Base-by-base conservation (phyloP, 2,888 invertebrate genomes). In the Caradrina clavipalpis region DNA sequence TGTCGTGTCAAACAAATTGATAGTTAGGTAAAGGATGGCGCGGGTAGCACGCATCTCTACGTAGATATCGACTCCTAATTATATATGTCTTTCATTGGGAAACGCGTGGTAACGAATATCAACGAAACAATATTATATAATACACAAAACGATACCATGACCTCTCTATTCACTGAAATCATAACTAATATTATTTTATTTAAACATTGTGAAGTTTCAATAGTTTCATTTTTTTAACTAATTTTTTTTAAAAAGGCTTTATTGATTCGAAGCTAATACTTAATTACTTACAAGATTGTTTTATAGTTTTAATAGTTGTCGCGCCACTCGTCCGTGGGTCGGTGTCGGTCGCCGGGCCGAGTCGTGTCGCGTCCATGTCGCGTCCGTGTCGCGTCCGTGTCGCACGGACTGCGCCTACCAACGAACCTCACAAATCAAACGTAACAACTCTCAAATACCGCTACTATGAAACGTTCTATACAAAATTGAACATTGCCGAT, bases 231-330 rank as follows among this genome's bases (percentile, higher is more conserved):
- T 92, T 58, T 91, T 94, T 93, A 93, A 94, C 92, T 93, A 93
- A 91, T 91, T 93, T 92, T 92, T 91, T 94, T 95, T 93, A 92
- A 93, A 95, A 96, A 95, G 95, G 95, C 95, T 95, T 96, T 95
- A 95, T 95, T 93, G 94, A 95, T 94, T 95, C 91, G 94, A 96
- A 96, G 95, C 96, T 95, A 95, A 95, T 95, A 95, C 95, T 95
- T 94, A 95, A 94, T 95, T 95, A 96, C 93, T 95, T 95, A 95
- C 94, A 94, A 95, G 95, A 95, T 94, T 93, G 95, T 95, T 92
- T 94, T 93, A 93, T 95, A 95, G 92, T 94, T 91, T 86, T 89
- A 92, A 89, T 93, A 93, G 91, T 91, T 89, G 92, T 90, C 89
- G 90, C 90, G 91, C 88, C 90, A 80, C 88, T 83, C 86, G 88